Evolutionary conservation across 2,113 vertebrate species (phyloP), one percentile per base, ranked within the genome.

Genomic region (Sceloporus undulatus): DNA sequence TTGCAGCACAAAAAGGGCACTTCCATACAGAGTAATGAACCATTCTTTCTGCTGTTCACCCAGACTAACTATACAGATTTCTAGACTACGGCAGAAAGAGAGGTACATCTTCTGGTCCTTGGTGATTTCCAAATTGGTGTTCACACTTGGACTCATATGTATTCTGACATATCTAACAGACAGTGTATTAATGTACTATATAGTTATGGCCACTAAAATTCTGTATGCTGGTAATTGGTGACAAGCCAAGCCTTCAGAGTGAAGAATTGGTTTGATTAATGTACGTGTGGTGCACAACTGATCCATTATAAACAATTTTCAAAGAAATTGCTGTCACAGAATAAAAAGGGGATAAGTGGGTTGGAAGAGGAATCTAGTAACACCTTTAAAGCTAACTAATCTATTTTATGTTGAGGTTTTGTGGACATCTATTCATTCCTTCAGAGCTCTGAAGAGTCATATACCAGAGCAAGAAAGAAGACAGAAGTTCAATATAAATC

Each of bases 111-210:
- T 76, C 7, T 76, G 16, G 11, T 38, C 73, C 16, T 74, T 74
- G 29, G 73, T 74, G 14, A 4, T 29, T 74, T 74, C 34, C 16
- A 13, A 74, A 74, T 74, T 74, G 73, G 34, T 18, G 34, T 76
- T 34, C 38, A 76, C 74, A 40, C 74, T 76, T 38, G 5, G 18
- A 42, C 16, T 9, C 14, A 42, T 76, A 76, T 76, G 34, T 21
- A 76, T 38, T 40, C 38, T 40, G 18, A 54, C 10, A 54, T 19
- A 62, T 80, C 29, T 2, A 16, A 18, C 54, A 80, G 78, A 34
- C 56, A 80, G 56, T 56, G 78, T n/a, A 80, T 80, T 79, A 79
- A 79, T 54, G 48, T 79, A 11, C 25, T 25, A 79, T 40, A 54
- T 52, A 52, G 1, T 54, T 79, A 54, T 29, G 48, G 23, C 9